phyloP scores from a whole-genome alignment of 2,113 vertebrate genomes.

The Connochaetes taurinus region DNA sequence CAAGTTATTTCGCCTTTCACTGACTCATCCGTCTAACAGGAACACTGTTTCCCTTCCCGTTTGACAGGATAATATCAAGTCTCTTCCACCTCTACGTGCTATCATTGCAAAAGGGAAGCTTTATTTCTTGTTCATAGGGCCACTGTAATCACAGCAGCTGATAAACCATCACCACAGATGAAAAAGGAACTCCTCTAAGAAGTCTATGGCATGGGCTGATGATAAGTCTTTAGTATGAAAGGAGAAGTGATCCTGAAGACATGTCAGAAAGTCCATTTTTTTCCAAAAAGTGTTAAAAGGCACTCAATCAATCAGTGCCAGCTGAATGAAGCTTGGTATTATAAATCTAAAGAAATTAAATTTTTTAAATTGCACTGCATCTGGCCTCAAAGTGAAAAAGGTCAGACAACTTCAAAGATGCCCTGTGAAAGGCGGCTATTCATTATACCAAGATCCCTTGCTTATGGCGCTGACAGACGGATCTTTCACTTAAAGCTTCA shows the following conservation, averaged over 20 bases:
- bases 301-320: constrained; percentile 45
- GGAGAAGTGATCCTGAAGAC: constrained; percentile 32
- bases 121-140: neutral
- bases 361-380: constrained; percentile 48
- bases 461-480: constrained; percentile 47
- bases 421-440: constrained; percentile 55
- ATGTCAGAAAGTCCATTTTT: constrained; percentile 28
- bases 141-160: neutral
- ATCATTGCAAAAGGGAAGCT: neutral
- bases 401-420: constrained; percentile 67
- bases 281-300: constrained; percentile 45
- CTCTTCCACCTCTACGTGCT: neutral
- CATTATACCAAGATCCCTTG: constrained; percentile 48
- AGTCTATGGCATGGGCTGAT: neutral
- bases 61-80: neutral
- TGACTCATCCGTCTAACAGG: neutral
- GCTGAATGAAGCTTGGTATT: constrained; percentile 38
- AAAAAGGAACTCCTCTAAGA: neutral
- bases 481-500: constrained; percentile 36
- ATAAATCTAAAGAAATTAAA: constrained; percentile 66
- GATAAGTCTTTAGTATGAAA: constrained; percentile 10
- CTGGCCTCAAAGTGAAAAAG: constrained; percentile 62
- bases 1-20: neutral
- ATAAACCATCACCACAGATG: neutral
- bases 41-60: neutral